Evolutionary conservation across 2,888 invertebrate genomes (phyloP), one percentile per base, ranked within the genome.

Genomic region (Xylocampa areola): DNA sequence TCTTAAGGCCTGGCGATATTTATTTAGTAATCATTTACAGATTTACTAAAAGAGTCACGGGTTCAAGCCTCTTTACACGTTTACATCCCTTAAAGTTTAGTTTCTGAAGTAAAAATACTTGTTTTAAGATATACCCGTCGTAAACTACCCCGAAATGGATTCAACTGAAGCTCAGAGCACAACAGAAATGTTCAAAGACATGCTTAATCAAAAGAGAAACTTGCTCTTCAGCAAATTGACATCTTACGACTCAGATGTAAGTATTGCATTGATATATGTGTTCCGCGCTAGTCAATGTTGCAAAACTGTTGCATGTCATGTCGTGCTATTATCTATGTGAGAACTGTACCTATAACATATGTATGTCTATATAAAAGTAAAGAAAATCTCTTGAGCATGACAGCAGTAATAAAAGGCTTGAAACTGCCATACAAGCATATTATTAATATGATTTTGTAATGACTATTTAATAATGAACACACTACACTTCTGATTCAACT

Each of bases 101-200:
- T 25, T 8, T 8, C 6, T 25, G 7, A 1, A 21, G 4, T 21
- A 25, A 4, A 25, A 4, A 25, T 0, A n/a, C 23, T 6, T n/a
- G 32, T 44, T 59, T 71, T 25, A 71, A 92, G 92, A 94, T 73
- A 74, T 91, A 25, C 96, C 97, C 17, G 96, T 96, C 1, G 79
- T 92, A 4, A 92, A 92, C 76, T 94, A 90, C 66, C 95, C 96
- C n/a, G 96, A 96, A 60, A 94, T 95, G 69, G 96, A 96, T 55
- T 92, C 95, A 10, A 94, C 95, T 17, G 96, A 96, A 66, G 95
- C 95, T 2, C 97, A 97, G 78, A 97, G 97, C 43, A 97, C 98
- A 2, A 96, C 98, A 0, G 98, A 98, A 81, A 98, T 98, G 96
- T 97, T 99, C 87, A 96, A 98, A 82, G 98, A 98, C 81, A 97